Percentiles rank a stretch among this genome's conserved stretches.
Conservation (phyloP, 1,140 invertebrate species). For the Drosophila obscura region DNA sequence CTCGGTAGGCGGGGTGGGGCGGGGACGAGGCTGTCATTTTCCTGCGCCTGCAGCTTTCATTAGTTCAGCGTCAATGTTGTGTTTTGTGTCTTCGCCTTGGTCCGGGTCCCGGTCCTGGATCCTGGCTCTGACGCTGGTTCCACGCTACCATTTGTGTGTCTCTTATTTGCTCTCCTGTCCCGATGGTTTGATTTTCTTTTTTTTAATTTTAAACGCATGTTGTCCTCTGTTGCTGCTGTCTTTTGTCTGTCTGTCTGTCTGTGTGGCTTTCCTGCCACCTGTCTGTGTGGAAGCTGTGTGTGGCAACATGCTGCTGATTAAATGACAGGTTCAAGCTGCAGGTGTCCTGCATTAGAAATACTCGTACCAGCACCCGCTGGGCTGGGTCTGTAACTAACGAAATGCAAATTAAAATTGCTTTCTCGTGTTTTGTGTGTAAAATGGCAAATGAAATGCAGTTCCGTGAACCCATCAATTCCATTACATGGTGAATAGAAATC, state of each 20-base stretch:
- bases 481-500: too few species aligned
- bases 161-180: constrained; percentile 4
- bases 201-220: constrained; percentile 65
- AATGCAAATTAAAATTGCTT: constrained; percentile 65
- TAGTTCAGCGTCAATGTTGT: constrained; percentile 71
- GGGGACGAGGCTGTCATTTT: constrained; percentile 12
- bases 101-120: not conserved
- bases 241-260: not conserved
- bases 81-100: constrained; percentile 23
- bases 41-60: constrained; percentile 66
- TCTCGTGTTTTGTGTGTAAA: constrained; percentile 14
- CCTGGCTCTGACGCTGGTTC: not conserved
- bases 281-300: constrained; percentile 7
- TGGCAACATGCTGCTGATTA: constrained; percentile 41
- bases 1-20: too few species aligned
- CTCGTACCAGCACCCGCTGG: constrained; percentile 15
- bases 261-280: constrained; percentile 6
- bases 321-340: constrained; percentile 48
- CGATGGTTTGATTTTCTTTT: not conserved
- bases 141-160: constrained; percentile 13
- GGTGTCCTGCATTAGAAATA: constrained; percentile 32
- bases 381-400: constrained; percentile 4
- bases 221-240: not conserved
- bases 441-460: constrained; percentile 34
- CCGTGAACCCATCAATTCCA: constrained; percentile 2